Percentiles rank a stretch among this genome's conserved stretches.
These are phyloP conservation scores for Apeira syringaria DNA, from an alignment of 2,888 invertebrate species.

Conservation along the genomic window DNA sequence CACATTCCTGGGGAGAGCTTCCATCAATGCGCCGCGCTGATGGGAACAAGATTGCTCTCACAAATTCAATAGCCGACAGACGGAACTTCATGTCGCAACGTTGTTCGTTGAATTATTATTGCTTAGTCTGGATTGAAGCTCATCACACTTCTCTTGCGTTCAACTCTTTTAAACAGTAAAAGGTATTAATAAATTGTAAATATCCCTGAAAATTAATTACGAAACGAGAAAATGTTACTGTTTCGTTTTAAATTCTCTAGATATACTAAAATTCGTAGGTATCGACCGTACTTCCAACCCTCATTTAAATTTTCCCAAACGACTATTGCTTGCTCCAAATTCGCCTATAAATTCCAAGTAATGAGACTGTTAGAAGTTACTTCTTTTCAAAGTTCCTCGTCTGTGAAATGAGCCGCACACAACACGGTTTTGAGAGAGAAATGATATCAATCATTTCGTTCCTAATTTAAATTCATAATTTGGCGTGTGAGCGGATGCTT, in stretches of 20 bases:
- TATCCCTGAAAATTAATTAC: conserved; percentile 6
- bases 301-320: conserved; percentile 14
- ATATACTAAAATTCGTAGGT: conserved; percentile 8
- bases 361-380: conserved; percentile 27
- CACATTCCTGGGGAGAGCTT: conserved; percentile 65
- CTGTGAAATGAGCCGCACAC: conserved; percentile 27
- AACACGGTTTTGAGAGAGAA: conserved; percentile 28
- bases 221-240: neutral
- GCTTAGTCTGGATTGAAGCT: conserved; percentile 22
- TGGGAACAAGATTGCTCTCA: conserved; percentile 70
- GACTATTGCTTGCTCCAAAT: conserved; percentile 6
- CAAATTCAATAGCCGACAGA: conserved; percentile 60
- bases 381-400: conserved; percentile 23
- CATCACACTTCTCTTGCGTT: neutral
- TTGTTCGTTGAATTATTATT: conserved; percentile 34
- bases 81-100: conserved; percentile 53
- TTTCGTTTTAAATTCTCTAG: neutral
- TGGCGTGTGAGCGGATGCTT: conserved; percentile 63
- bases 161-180: no score
- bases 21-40: conserved; percentile 44
- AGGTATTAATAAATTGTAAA: no score
- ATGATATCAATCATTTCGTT: conserved; percentile 38
- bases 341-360: conserved; percentile 22
- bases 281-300: conserved; percentile 9
- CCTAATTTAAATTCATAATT: conserved; percentile 47